Percentiles rank a stretch among this genome's conserved stretches.
Conservation (phyloP, 2,888 invertebrate genomes). For the Argyra leucocephala region DNA sequence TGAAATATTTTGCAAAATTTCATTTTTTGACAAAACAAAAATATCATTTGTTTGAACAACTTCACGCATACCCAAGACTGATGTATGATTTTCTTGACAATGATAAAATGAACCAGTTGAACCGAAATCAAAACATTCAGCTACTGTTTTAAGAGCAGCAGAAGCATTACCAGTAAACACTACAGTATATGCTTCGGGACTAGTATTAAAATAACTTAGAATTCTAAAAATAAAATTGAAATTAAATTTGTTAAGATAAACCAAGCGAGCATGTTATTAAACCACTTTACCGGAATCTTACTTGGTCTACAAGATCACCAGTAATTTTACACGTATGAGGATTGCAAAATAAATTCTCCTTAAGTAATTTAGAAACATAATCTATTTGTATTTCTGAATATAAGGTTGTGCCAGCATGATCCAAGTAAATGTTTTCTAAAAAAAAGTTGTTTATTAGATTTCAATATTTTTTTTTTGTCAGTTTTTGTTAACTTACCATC, state of each 20-base stretch:
- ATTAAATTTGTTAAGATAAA: too few relatives aligned
- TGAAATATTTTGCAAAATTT: conserved; percentile 45
- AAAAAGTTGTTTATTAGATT: too few relatives aligned
- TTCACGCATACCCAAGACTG: conserved; percentile 85
- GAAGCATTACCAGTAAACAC: conserved; percentile 95
- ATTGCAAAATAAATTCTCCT: conserved; percentile 72
- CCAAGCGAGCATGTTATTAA: neutral
- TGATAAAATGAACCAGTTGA: conserved; percentile 61
- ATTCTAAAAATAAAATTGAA: conserved; percentile 51
- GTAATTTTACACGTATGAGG: conserved; percentile 81
- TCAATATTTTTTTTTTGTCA: conserved; percentile 6
- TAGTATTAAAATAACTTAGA: conserved; percentile 75
- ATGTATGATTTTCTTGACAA: conserved; percentile 87
- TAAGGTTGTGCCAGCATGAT: conserved; percentile 79
- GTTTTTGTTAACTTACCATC: conserved; percentile 38
- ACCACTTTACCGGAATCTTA: conserved; percentile 56
- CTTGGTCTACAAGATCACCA: conserved; percentile 75
- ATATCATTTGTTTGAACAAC: conserved; percentile 53
- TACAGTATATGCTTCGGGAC: conserved; percentile 68
- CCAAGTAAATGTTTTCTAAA: conserved; percentile 67
- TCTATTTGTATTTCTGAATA: conserved; percentile 69
- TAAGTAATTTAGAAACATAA: conserved; percentile 54
- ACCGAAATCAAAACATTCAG: conserved; percentile 65
- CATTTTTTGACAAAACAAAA: conserved; percentile 50
- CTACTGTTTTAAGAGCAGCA: conserved; percentile 69